These are phyloP conservation scores for Gymnoscopelus braueri DNA, from an alignment of 2,797 vertebrate genomes.

Conservation along the genomic window DNA sequence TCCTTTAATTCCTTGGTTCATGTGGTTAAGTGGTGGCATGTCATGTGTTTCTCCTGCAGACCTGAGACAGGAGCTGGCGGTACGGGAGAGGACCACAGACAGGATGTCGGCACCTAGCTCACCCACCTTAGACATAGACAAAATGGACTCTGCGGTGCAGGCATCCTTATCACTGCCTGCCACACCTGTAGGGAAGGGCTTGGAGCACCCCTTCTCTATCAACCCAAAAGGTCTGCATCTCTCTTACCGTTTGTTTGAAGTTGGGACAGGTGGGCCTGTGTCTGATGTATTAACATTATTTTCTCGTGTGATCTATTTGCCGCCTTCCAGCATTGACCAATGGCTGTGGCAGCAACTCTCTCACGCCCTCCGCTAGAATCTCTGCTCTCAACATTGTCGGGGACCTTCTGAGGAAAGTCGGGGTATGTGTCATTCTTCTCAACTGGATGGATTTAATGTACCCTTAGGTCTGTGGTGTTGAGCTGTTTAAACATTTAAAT, in stretches of 20 bases:
- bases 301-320: background rate
- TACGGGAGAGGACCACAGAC: constrained; percentile 92
- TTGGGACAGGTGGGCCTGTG: background rate
- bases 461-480: too few species aligned
- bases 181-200: constrained; percentile 91
- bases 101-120: constrained; percentile 96
- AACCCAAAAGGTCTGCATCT: constrained; percentile 86
- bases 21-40: background rate
- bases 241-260: background rate
- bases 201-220: constrained; percentile 87
- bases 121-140: constrained; percentile 92
- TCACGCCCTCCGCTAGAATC: constrained; percentile 96
- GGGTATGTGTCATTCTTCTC: constrained; percentile 81
- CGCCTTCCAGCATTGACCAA: constrained; percentile 86
- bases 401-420: constrained; percentile 97
- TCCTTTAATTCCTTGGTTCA: background rate
- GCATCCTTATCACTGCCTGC: constrained; percentile 95
- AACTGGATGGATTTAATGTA: background rate
- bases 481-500: too few species aligned
- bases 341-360: constrained; percentile 89
- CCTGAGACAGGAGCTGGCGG: constrained; percentile 94
- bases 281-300: constrained; percentile 1
- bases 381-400: constrained; percentile 98
- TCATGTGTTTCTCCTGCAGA: constrained; percentile 75
- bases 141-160: constrained; percentile 93